phyloP scores from a whole-genome alignment of 2,113 vertebrate species.

The Eolophus roseicapilla region DNA sequence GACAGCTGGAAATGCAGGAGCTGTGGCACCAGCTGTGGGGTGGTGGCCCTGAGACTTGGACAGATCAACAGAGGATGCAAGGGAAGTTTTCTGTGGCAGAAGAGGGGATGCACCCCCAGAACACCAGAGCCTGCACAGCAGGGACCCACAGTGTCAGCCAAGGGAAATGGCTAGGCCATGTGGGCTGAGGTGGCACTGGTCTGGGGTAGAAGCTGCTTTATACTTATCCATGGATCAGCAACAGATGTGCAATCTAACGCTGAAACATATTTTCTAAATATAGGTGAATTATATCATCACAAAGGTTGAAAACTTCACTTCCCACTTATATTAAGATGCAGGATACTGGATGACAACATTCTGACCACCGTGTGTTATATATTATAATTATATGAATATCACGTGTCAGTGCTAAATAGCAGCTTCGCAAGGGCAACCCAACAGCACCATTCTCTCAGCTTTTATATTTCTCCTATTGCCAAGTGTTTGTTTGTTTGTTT shows the following conservation, averaged over 20 bases:
- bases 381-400: background rate
- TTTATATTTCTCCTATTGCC: background rate
- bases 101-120: background rate
- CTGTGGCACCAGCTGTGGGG: background rate
- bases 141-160: background rate
- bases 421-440: background rate
- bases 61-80: accelerated
- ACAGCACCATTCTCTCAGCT: background rate
- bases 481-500: background rate
- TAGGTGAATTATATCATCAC: too few relatives aligned
- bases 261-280: background rate
- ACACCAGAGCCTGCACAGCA: background rate
- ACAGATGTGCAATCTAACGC: too few relatives aligned
- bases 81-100: background rate
- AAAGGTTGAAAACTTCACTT: background rate
- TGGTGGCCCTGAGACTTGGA: accelerated
- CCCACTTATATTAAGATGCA: background rate
- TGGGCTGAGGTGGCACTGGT: background rate
- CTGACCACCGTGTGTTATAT: background rate
- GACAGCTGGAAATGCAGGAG: background rate
- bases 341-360: background rate
- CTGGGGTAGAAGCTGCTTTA: background rate
- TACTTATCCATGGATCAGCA: background rate
- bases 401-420: background rate
- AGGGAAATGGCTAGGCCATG: background rate